A percentile compares a stretch with the other conserved stretches of the same genome.
phyloP scores from a whole-genome alignment of 2,113 vertebrate species.

The Periophthalmodon schlosseri region DNA sequence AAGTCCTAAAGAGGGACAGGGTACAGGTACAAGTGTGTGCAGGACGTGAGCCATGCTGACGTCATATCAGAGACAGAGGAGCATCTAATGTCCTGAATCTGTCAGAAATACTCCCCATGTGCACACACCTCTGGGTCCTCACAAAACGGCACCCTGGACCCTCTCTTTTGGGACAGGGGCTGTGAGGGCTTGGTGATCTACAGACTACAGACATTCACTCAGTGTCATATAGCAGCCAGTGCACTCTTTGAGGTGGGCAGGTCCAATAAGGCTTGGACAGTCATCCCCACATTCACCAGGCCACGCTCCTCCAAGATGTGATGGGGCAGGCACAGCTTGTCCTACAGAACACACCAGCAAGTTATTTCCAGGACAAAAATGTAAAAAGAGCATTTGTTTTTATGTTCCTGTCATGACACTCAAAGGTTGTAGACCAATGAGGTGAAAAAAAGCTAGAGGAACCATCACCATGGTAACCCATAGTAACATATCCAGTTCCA shows the following conservation, averaged over 20 bases:
- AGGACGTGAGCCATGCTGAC: constrained; percentile 46
- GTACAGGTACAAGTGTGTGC: constrained; percentile 35
- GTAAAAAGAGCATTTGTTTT: not conserved
- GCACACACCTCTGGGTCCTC: constrained; percentile 42
- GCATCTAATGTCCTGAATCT: constrained; percentile 53
- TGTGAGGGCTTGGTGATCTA: constrained; percentile 16
- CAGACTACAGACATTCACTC: constrained; percentile 14
- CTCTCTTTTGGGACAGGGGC: constrained; percentile 13
- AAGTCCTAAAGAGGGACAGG: constrained; percentile 19
- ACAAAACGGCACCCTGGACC: constrained; percentile 54
- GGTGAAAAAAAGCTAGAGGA: too few species aligned
- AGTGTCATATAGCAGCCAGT: constrained; percentile 84
- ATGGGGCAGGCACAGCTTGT: constrained; percentile 95
- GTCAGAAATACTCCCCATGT: constrained; percentile 52
- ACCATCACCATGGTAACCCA: too few species aligned
- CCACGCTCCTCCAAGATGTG: constrained; percentile 97
- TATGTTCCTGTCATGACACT: not conserved
- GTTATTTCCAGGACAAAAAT: not conserved
- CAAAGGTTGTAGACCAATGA: too few species aligned
- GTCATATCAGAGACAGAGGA: constrained; percentile 66
- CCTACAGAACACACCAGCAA: constrained; percentile 71
- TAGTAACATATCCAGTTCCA: too few species aligned
- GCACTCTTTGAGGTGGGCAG: constrained; percentile 82
- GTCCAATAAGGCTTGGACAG: constrained; percentile 94
- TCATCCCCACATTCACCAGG: constrained; percentile 92